A percentile compares a stretch with the other conserved stretches of the same genome.
Evolutionary conservation across 2,797 vertebrate species (phyloP).

Genomic region (Amblyopsis hoosieri): DNA sequence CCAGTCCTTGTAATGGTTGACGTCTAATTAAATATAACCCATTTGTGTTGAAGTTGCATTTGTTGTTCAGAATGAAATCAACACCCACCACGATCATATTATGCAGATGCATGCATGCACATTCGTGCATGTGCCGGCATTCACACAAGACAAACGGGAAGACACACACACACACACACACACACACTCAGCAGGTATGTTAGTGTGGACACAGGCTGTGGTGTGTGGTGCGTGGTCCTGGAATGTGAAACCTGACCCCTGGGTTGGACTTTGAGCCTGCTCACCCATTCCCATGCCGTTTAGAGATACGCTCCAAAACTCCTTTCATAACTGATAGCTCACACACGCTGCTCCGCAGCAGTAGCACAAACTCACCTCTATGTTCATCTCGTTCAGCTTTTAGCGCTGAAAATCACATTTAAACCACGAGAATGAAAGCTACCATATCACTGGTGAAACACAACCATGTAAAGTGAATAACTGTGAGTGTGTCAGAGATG

Average conservation of each 20-base stretch:
- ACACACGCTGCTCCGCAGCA: constrained; percentile 31
- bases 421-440: constrained; percentile 31
- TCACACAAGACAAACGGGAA: constrained; percentile 20
- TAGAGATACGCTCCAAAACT: constrained; percentile 50
- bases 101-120: constrained; percentile 18
- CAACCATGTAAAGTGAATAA: no score
- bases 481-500: constrained; percentile 12
- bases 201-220: constrained; percentile 70
- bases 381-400: not conserved
- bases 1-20: constrained; percentile 24
- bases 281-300: constrained; percentile 73
- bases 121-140: constrained; percentile 11
- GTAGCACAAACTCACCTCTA: constrained; percentile 47
- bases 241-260: constrained; percentile 82
- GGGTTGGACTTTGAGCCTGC: constrained; percentile 71
- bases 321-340: constrained; percentile 30
- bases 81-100: constrained; percentile 25
- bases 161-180: constrained; percentile 39
- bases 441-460: no score
- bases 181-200: constrained; percentile 74
- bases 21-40: constrained; percentile 35
- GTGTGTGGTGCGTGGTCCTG: constrained; percentile 74
- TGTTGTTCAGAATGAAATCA: constrained; percentile 8
- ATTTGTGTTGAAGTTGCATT: constrained; percentile 6
- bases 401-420: not conserved